Evolutionary conservation across 1,140 invertebrate genomes (phyloP).

Genomic region (Drosophila takahashii): DNA sequence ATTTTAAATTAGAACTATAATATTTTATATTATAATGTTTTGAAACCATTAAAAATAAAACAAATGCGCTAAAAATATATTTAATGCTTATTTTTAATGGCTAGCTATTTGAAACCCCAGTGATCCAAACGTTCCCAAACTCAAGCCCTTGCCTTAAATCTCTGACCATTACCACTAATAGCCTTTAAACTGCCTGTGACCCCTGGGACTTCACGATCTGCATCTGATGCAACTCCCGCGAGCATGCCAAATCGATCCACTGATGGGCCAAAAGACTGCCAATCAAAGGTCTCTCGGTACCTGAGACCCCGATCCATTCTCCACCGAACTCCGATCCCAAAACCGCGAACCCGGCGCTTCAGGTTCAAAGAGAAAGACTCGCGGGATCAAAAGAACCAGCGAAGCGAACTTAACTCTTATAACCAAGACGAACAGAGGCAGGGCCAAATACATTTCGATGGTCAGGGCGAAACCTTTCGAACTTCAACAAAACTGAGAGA

Average conservation of each 20-base stretch:
- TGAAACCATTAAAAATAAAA: too few relatives aligned
- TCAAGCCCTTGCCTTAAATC: neutral
- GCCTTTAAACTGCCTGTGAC: neutral
- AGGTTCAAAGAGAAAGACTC: slow-evolving; percentile 47
- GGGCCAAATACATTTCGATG: slow-evolving; percentile 62
- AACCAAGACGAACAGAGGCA: slow-evolving; percentile 12
- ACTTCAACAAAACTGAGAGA: slow-evolving; percentile 37
- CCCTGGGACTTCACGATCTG: slow-evolving; percentile 12
- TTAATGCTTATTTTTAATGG: too few relatives aligned
- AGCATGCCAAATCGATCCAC: slow-evolving; percentile 47
- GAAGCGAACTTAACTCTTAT: slow-evolving; percentile 14
- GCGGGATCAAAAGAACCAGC: slow-evolving; percentile 49
- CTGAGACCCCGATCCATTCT: slow-evolving; percentile 29
- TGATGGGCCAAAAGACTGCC: slow-evolving; percentile 20
- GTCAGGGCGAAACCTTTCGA: slow-evolving; percentile 65
- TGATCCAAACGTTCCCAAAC: too few relatives aligned
- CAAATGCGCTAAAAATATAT: neutral
- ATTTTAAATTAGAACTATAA: too few relatives aligned
- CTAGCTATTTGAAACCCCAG: neutral
- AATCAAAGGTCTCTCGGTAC: slow-evolving; percentile 52
- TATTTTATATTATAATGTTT: too few relatives aligned
- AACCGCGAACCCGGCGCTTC: slow-evolving; percentile 1
- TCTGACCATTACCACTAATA: slow-evolving; percentile 1
- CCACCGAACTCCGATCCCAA: slow-evolving; percentile 11
- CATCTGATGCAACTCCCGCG: slow-evolving; percentile 46